These are phyloP conservation scores for Dinoponera quadriceps DNA, from an alignment of 1,140 invertebrate species.

Conservation along the genomic window DNA sequence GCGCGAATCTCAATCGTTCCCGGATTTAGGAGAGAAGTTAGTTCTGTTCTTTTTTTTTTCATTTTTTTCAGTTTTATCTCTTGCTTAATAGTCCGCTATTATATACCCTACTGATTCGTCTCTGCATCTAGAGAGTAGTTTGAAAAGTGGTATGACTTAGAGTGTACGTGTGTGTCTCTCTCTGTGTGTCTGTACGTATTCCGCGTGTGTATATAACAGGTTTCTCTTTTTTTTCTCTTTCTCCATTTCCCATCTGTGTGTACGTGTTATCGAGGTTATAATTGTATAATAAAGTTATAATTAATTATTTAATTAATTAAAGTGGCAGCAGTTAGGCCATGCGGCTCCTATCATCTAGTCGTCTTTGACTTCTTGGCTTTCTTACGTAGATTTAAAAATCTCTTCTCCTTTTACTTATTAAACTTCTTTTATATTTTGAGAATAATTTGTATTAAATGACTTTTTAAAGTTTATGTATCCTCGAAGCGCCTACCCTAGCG, in stretches of 20 bases:
- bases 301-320: slow-evolving; percentile 83
- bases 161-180: not conserved
- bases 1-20: slow-evolving; percentile 77
- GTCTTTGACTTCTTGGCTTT: slow-evolving; percentile 82
- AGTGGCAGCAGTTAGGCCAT: slow-evolving; percentile 86
- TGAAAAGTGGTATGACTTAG: slow-evolving; percentile 83
- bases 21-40: slow-evolving; percentile 78
- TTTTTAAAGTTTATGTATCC: slow-evolving; percentile 82
- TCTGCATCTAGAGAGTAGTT: slow-evolving; percentile 84
- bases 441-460: slow-evolving; percentile 83
- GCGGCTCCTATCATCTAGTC: slow-evolving; percentile 84
- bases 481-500: slow-evolving; percentile 84
- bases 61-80: slow-evolving; percentile 61
- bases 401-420: slow-evolving; percentile 79
- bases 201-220: not conserved
- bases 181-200: no score
- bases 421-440: slow-evolving; percentile 81
- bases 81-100: slow-evolving; percentile 72
- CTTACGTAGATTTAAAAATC: slow-evolving; percentile 83
- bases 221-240: slow-evolving; percentile 59
- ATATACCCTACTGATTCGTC: slow-evolving; percentile 77
- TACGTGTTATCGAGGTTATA: slow-evolving; percentile 70
- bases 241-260: slow-evolving; percentile 62
- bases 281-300: slow-evolving; percentile 84
- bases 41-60: slow-evolving; percentile 55